Evolutionary conservation across 2,888 invertebrate genomes (phyloP), one percentile per base, ranked within the genome.

Genomic region (Tetragonisca angustula): DNA sequence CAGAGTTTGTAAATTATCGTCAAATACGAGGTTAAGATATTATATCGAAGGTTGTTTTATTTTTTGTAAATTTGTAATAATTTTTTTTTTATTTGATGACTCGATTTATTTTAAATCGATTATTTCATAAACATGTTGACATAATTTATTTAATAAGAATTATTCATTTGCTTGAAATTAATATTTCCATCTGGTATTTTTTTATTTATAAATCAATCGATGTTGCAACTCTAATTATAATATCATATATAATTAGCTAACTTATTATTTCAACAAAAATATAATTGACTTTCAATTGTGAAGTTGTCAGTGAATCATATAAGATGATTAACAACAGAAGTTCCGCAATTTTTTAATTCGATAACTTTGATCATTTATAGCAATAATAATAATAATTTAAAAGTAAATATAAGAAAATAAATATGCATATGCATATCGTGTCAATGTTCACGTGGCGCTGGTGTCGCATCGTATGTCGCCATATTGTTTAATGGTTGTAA

Each of bases 171-270:
- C 19, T 50, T n/a, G 4, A 67, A 52, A 2, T 1, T 27, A 3
- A 69, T 32, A 19, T 27, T 21, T 69, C 19, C 67, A 50, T 54
- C 5, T n/a, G n/a, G 15, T 21, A 69, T 70, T 70, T 70, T 27
- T 69, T 50, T 17, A 19, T 68, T 64, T 21, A 27, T 19, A 64
- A 64, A 68, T 24, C 27, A 43, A 11, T 27, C 9, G 15, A n/a
- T 59, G n/a, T 59, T 59, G 13, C 5, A 59, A 56, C 32, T 32
- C 13, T 56, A 56, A 56, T 13, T 56, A 59, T n/a, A n/a, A 59
- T n/a, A n/a, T 43, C 43, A 43, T 9, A 43, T 43, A 43, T 9
- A 43, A 43, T 43, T 43, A 43, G 43, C 43, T 43, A 56, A 59
- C 13, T 59, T 36, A 32, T 56, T 70, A 6, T 70, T 32, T 6